phyloP scores from a whole-genome alignment of 2,113 vertebrate genomes.

The Phalacrocorax aristotelis region DNA sequence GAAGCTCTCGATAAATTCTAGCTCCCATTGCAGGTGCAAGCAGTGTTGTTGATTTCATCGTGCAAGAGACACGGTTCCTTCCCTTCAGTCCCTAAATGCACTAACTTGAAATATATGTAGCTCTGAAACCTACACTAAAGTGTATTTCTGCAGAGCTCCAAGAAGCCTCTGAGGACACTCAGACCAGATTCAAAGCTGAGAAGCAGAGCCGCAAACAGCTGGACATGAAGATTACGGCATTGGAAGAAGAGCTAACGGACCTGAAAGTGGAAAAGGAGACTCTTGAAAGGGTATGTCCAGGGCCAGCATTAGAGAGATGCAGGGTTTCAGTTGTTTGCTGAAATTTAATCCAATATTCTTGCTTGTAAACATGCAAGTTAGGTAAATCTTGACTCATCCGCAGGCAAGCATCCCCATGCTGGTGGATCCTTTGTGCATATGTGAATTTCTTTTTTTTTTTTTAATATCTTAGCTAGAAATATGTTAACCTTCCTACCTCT shows the following conservation, averaged over 20 bases:
- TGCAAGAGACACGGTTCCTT: neutral
- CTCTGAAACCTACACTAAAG: neutral
- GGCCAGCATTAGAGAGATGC: neutral
- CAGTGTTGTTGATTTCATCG: neutral
- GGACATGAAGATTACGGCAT: constrained; percentile 75
- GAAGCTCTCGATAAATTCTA: neutral
- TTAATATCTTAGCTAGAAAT: neutral
- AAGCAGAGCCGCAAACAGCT: constrained; percentile 87
- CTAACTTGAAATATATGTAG: neutral
- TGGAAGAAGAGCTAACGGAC: constrained; percentile 89
- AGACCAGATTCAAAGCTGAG: constrained; percentile 80
- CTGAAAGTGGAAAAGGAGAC: constrained; percentile 84
- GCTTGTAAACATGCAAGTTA: neutral
- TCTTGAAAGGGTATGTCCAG: constrained; percentile 79
- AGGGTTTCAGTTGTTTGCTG: neutral
- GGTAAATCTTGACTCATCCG: neutral
- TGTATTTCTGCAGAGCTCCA: constrained; percentile 79
- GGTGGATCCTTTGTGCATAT: neutral
- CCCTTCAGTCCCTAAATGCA: neutral
- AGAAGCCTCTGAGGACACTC: constrained; percentile 77
- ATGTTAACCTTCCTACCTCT: neutral
- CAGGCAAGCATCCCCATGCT: neutral
- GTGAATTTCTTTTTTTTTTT: neutral
- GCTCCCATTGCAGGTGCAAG: neutral
- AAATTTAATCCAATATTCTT: neutral